Conservation (phyloP, 2,888 invertebrate species). For the Notocelia uddmanniana region DNA sequence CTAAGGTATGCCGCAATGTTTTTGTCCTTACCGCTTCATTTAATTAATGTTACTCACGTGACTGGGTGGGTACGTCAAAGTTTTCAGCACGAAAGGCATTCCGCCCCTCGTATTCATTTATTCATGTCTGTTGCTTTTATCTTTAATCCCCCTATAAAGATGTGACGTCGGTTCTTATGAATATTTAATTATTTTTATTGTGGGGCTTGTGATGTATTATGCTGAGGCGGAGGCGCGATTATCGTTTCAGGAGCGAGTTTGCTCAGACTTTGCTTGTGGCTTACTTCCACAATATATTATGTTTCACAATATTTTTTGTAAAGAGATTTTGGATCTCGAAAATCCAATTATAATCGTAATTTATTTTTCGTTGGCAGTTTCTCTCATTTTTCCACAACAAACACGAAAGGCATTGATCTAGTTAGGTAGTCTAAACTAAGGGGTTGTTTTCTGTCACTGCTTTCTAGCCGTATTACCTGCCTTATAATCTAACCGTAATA, state of each 20-base stretch:
- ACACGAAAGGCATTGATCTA: neutral
- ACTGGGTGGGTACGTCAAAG: slow-evolving; percentile 58
- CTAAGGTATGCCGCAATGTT: slow-evolving; percentile 69
- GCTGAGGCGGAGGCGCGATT: slow-evolving; percentile 9
- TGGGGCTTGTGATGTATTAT: slow-evolving; percentile 28
- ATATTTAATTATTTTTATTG: slow-evolving; percentile 39
- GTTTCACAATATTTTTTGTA: neutral
- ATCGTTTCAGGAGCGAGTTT: neutral
- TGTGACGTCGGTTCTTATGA: slow-evolving; percentile 40
- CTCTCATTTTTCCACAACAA: neutral
- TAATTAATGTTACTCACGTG: slow-evolving; percentile 74
- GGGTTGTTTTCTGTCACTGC: neutral
- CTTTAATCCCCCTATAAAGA: slow-evolving; percentile 37
- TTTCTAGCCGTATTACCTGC: neutral
- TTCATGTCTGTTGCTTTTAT: slow-evolving; percentile 45
- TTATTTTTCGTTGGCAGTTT: neutral
- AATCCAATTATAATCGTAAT: neutral
- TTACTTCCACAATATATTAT: neutral
- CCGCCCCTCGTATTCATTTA: slow-evolving; percentile 44
- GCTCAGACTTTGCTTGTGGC: neutral
- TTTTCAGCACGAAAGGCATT: slow-evolving; percentile 44
- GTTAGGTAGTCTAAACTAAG: neutral
- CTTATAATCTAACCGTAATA: neutral
- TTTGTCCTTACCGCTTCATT: slow-evolving; percentile 62
- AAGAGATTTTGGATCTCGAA: neutral